Conservation (phyloP, 2,113 vertebrate species). For the Triplophysa dalaica region DNA sequence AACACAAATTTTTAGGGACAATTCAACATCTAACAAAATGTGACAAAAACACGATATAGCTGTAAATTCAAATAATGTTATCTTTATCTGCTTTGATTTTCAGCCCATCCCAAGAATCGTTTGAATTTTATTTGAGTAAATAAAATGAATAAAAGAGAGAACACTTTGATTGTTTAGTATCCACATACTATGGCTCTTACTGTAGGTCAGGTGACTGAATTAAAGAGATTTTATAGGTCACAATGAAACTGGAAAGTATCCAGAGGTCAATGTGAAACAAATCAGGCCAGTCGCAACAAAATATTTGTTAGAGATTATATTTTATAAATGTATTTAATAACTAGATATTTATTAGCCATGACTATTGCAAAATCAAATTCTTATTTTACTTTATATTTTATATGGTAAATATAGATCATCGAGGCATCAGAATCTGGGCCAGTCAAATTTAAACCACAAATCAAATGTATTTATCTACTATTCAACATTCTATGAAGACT, state of each 20-base stretch:
- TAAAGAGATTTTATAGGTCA: conserved; percentile 23
- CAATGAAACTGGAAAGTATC: background rate
- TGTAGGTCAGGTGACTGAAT: background rate
- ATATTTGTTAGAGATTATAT: background rate
- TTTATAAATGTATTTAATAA: background rate
- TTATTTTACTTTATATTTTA: too few relatives aligned
- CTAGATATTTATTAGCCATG: too few relatives aligned
- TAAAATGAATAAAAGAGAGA: background rate
- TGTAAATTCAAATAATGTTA: background rate
- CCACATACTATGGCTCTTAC: background rate
- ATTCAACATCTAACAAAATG: background rate
- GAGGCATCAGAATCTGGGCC: conserved; percentile 10
- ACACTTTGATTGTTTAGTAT: background rate
- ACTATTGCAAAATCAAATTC: too few relatives aligned
- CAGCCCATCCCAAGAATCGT: background rate
- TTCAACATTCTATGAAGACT: conserved; percentile 31
- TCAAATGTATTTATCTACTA: conserved; percentile 18
- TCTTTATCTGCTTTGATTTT: background rate
- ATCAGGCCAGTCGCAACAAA: background rate
- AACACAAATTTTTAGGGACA: background rate
- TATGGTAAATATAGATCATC: conserved; percentile 1
- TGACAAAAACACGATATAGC: background rate
- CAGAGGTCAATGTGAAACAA: conserved; percentile 6
- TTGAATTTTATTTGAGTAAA: background rate
- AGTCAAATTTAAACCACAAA: background rate